These are phyloP conservation scores for Pedionomus torquatus DNA, from an alignment of 2,113 vertebrate species.

Conservation along the genomic window DNA sequence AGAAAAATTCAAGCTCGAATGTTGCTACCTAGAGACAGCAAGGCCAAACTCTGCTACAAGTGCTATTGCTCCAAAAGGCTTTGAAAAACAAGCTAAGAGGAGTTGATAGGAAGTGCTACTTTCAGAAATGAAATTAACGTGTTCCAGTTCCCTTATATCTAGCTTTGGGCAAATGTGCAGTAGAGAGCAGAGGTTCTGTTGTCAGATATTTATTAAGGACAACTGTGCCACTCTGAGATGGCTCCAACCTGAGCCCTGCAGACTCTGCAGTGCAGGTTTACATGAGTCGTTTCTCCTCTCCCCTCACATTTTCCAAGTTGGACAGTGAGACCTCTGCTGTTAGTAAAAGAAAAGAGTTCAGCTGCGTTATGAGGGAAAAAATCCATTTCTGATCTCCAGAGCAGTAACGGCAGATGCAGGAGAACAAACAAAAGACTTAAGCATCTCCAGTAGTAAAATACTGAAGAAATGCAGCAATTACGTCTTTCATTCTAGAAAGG, in stretches of 20 bases:
- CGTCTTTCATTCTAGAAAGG: not conserved
- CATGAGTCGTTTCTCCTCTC: rapidly evolving
- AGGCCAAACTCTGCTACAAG: not conserved
- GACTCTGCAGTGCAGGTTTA: rapidly evolving
- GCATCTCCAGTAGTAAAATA: not conserved
- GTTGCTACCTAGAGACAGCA: not conserved
- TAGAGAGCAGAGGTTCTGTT: not conserved
- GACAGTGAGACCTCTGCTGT: conserved; percentile 4
- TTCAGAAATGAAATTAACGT: not conserved
- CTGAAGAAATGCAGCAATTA: not conserved
- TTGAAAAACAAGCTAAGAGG: not conserved
- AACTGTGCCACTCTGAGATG: not conserved
- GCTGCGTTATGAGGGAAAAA: not conserved
- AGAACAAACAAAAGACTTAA: not conserved
- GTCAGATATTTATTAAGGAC: not conserved
- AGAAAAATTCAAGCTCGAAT: not conserved
- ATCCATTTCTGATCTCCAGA: not conserved
- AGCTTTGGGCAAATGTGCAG: not conserved
- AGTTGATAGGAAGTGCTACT: not conserved
- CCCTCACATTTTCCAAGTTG: rapidly evolving
- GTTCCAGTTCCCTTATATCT: not conserved
- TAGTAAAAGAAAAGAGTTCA: not conserved
- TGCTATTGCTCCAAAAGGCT: not conserved
- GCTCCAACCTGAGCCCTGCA: not conserved
- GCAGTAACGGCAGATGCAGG: not conserved